Conservation (phyloP, 2,888 invertebrate genomes). For the Parelbella ahira region DNA sequence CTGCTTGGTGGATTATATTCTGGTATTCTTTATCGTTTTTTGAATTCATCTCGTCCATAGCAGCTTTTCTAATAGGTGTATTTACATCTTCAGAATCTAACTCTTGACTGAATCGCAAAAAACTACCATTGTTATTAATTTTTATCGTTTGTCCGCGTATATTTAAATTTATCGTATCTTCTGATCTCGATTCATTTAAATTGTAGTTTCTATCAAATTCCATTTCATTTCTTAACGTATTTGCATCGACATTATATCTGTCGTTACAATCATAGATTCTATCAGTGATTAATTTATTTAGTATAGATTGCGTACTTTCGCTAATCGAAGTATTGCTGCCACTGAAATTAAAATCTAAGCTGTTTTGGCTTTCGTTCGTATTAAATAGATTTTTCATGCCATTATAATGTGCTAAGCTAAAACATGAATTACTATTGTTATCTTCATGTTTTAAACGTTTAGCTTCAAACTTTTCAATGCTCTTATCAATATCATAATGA, state of each 20-base stretch:
- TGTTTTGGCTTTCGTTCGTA: background rate
- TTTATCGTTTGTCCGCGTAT: too few species aligned
- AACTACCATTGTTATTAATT: slow-evolving; percentile 1
- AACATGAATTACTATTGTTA: background rate
- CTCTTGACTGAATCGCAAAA: slow-evolving; percentile 13
- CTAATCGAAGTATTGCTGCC: too few species aligned
- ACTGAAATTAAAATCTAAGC: background rate
- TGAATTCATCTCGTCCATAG: background rate
- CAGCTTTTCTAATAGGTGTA: background rate
- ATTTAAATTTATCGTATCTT: too few species aligned
- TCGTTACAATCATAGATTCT: too few species aligned
- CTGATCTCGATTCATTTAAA: too few species aligned
- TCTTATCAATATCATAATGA: slow-evolving; percentile 7
- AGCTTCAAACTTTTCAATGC: background rate
- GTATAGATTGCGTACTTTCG: too few species aligned
- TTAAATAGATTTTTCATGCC: slow-evolving; percentile 6
- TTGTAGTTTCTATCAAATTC: too few species aligned
- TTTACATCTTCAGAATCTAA: slow-evolving; percentile 1
- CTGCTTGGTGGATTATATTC: too few species aligned
- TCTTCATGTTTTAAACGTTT: slow-evolving; percentile 5
- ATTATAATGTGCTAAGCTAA: slow-evolving; percentile 2
- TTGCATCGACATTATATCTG: too few species aligned
- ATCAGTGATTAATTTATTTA: too few species aligned
- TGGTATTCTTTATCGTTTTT: background rate
- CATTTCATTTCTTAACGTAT: too few species aligned